phyloP scores from a whole-genome alignment of 2,113 vertebrate species.

The Paraplagusia blochii region DNA sequence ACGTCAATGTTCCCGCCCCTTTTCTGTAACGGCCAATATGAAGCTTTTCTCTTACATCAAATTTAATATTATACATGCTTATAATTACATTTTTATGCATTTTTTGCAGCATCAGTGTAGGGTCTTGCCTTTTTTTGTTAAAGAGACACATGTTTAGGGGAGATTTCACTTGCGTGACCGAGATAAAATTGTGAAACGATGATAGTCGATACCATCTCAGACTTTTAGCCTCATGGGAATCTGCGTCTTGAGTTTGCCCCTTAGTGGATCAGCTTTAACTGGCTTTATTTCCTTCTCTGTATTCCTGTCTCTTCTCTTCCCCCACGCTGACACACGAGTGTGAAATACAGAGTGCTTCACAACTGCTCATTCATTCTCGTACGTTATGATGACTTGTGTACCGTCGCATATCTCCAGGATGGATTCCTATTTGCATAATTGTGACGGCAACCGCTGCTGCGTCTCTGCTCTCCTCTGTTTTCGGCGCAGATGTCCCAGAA shows the following conservation, averaged over 20 bases:
- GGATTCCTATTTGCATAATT: conserved; percentile 46
- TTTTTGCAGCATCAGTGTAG: background rate
- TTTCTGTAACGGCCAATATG: too few relatives aligned
- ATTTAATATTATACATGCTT: background rate
- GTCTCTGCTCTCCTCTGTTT: conserved; percentile 20
- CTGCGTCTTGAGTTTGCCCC: background rate
- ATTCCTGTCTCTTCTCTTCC: conserved; percentile 1
- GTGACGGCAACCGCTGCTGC: conserved; percentile 19
- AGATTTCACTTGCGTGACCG: conserved; percentile 57
- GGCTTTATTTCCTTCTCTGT: conserved; percentile 17
- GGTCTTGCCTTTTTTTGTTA: conserved; percentile 40
- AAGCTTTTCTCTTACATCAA: too few relatives aligned
- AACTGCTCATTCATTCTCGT: conserved; percentile 41
- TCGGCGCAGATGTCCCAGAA: conserved; percentile 37
- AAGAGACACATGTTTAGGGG: conserved; percentile 41
- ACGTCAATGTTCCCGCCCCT: too few relatives aligned
- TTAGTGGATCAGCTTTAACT: conserved; percentile 12
- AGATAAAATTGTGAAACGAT: conserved; percentile 54
- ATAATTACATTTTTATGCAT: background rate
- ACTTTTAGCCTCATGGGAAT: conserved; percentile 15
- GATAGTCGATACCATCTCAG: conserved; percentile 50
- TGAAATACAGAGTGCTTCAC: conserved; percentile 23
- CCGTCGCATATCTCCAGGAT: conserved; percentile 45
- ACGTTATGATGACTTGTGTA: conserved; percentile 32
- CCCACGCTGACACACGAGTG: background rate